These are phyloP conservation scores for Anoplolepis gracilipes DNA, from an alignment of 1,140 invertebrate species.

Conservation along the genomic window DNA sequence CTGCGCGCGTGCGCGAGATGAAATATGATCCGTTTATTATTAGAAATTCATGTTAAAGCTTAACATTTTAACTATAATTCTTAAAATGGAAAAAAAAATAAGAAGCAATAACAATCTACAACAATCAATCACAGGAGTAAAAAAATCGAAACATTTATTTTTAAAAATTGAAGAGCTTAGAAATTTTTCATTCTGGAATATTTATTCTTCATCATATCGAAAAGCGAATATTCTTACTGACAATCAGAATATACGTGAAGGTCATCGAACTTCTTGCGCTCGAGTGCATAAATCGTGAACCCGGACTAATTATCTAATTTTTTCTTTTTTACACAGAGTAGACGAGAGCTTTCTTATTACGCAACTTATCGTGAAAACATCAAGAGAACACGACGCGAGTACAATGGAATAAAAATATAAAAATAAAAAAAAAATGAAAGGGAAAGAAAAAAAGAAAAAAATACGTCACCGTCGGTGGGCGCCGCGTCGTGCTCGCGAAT, in stretches of 20 bases:
- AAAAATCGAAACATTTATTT: background rate
- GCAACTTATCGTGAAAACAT: slow-evolving; percentile 23
- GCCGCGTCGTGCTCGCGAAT: slow-evolving; percentile 44
- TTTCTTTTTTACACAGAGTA: background rate
- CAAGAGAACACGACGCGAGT: background rate
- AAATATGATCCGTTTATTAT: background rate
- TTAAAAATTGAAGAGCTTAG: background rate
- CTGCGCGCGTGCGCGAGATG: too few species aligned
- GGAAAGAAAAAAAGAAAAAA: slow-evolving; percentile 26
- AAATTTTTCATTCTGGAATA: background rate
- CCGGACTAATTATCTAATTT: slow-evolving; percentile 32
- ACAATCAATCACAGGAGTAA: too few species aligned
- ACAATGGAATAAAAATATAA: slow-evolving; percentile 22
- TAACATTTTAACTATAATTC: background rate
- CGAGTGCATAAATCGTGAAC: slow-evolving; percentile 3
- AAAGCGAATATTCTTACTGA: background rate
- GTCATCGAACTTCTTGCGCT: background rate
- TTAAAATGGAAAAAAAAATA: background rate
- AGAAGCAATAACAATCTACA: too few species aligned
- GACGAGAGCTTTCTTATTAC: slow-evolving; percentile 30
- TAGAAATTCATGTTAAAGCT: background rate
- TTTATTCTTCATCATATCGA: background rate
- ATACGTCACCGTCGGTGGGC: slow-evolving; percentile 46
- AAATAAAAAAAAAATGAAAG: background rate
- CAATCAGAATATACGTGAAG: background rate